Percentiles rank a stretch among this genome's conserved stretches.
Conservation (phyloP, 2,113 vertebrate species). For the Cercocebus atys region DNA sequence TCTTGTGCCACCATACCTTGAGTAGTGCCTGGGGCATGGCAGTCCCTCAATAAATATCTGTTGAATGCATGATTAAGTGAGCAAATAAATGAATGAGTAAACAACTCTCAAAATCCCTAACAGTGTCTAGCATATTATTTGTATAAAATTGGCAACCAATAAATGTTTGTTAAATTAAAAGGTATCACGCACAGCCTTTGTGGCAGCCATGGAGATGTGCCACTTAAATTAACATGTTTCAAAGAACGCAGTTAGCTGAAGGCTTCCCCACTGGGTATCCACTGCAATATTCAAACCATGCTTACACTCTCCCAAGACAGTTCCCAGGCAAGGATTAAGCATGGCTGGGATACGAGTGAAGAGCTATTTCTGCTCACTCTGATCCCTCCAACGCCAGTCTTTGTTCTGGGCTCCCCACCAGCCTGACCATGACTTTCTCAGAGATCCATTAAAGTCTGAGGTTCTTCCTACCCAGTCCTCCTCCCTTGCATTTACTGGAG, state of each 20-base stretch:
- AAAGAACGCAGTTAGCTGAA: background rate
- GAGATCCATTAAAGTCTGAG: background rate
- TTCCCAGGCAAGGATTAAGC: background rate
- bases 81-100: background rate
- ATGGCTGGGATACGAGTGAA: background rate
- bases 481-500: background rate
- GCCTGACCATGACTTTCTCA: background rate
- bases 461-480: background rate
- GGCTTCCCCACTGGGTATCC: background rate
- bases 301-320: background rate
- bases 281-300: background rate
- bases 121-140: background rate
- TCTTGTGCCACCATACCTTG: background rate
- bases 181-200: background rate
- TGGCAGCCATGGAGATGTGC: background rate
- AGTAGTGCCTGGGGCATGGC: background rate
- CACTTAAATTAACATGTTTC: background rate
- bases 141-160: background rate
- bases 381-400: background rate
- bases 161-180: constrained; percentile 35
- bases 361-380: background rate
- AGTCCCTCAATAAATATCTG: background rate
- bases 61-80: background rate
- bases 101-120: background rate
- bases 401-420: background rate